A percentile compares a stretch with the other conserved stretches of the same genome.
phyloP scores from a whole-genome alignment of 2,797 vertebrate genomes.

The Perodicticus potto region DNA sequence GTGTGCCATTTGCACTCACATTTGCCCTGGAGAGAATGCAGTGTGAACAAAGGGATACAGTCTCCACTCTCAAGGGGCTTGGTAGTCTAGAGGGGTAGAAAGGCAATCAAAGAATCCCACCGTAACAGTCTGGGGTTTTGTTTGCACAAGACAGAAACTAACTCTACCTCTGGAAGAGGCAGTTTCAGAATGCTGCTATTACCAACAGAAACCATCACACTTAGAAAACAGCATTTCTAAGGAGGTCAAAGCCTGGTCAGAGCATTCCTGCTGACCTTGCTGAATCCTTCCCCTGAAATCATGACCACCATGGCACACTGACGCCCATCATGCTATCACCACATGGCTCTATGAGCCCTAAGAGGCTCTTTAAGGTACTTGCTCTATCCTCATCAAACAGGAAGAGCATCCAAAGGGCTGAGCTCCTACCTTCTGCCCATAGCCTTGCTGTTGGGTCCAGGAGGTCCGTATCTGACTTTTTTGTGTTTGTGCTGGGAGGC shows the following conservation, averaged over 20 bases:
- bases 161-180: neutral
- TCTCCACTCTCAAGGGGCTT: neutral
- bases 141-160: conserved; percentile 25
- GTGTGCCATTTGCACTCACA: neutral
- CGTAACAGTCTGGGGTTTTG: neutral
- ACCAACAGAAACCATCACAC: neutral
- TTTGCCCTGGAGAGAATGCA: too few species aligned
- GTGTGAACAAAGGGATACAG: neutral
- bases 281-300: neutral
- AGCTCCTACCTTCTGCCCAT: neutral
- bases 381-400: neutral
- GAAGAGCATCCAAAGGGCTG: neutral
- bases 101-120: neutral
- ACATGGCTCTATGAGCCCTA: neutral
- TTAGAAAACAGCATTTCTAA: neutral
- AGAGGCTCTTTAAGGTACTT: neutral
- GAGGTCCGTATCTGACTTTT: neutral
- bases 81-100: neutral
- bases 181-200: neutral
- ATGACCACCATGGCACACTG: fast-evolving
- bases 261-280: too few species aligned
- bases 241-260: neutral
- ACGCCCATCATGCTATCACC: neutral
- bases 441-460: neutral
- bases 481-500: neutral